These are phyloP conservation scores for Halesus radiatus DNA, from an alignment of 1,140 invertebrate genomes.

Conservation along the genomic window DNA sequence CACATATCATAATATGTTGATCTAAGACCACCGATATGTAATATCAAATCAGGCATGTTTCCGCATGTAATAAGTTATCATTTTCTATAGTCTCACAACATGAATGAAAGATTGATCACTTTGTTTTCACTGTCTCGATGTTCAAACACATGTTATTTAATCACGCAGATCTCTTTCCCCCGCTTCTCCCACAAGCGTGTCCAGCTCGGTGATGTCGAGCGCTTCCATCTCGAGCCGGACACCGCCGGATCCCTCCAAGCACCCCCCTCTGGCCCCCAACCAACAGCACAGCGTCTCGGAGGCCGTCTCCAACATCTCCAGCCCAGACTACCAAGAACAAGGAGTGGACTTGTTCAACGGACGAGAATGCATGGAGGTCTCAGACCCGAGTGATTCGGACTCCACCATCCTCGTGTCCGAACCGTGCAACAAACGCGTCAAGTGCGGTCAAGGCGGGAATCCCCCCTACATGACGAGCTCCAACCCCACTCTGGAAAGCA, in stretches of 20 bases:
- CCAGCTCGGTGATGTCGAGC: constrained; percentile 85
- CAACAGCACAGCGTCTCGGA: constrained; percentile 76
- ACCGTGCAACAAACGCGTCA: constrained; percentile 77
- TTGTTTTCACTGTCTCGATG: not conserved
- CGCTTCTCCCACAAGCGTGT: constrained; percentile 86
- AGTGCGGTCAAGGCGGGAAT: constrained; percentile 62
- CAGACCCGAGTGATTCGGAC: constrained; percentile 89
- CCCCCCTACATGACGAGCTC: constrained; percentile 60
- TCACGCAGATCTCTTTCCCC: constrained; percentile 76
- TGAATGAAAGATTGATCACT: not conserved
- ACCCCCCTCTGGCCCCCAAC: constrained; percentile 26
- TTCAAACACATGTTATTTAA: not conserved
- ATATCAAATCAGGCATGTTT: too few relatives aligned
- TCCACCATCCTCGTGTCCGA: constrained; percentile 84
- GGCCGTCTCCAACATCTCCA: constrained; percentile 88
- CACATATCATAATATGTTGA: too few relatives aligned
- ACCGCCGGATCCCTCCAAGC: constrained; percentile 56
- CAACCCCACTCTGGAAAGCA: constrained; percentile 45
- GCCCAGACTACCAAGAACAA: constrained; percentile 87
- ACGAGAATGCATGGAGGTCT: constrained; percentile 85
- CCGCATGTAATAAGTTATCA: too few relatives aligned
- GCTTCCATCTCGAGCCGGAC: constrained; percentile 61
- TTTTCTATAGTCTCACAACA: too few relatives aligned
- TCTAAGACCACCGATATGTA: too few relatives aligned
- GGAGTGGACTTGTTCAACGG: constrained; percentile 73